Conservation (phyloP, 2,888 invertebrate species). For the Scaptodrosophila latifasciaeformis region DNA sequence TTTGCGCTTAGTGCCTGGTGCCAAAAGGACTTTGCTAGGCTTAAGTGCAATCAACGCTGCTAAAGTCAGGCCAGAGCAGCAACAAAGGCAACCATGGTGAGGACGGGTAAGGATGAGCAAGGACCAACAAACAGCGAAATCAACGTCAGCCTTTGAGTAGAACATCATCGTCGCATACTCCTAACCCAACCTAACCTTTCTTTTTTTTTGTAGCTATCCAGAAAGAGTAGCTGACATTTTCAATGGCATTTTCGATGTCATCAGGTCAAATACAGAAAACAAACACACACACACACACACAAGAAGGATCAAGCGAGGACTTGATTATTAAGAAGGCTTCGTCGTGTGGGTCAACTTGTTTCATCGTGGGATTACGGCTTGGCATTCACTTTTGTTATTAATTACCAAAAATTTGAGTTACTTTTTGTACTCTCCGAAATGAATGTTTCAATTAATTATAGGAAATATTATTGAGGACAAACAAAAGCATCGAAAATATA, state of each 20-base stretch:
- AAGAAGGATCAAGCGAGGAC: too few relatives aligned
- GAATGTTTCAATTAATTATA: slow-evolving; percentile 54
- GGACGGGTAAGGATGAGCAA: too few relatives aligned
- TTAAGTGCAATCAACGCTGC: slow-evolving; percentile 55
- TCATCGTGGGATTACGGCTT: too few relatives aligned
- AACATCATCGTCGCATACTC: neutral
- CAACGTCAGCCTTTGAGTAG: slow-evolving; percentile 25
- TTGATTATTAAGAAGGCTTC: too few relatives aligned
- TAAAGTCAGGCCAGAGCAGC: slow-evolving; percentile 27
- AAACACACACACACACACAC: too few relatives aligned
- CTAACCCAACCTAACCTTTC: neutral
- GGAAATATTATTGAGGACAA: slow-evolving; percentile 31
- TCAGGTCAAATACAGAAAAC: neutral
- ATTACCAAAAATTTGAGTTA: too few relatives aligned
- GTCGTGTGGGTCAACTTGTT: too few relatives aligned
- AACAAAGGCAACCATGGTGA: too few relatives aligned
- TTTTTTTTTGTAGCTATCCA: too few relatives aligned
- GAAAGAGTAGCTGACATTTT: slow-evolving; percentile 5
- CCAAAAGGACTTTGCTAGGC: slow-evolving; percentile 29
- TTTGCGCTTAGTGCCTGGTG: slow-evolving; percentile 19
- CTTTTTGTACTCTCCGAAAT: too few relatives aligned
- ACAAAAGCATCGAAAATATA: slow-evolving; percentile 8
- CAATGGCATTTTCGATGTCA: slow-evolving; percentile 33
- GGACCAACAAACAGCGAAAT: slow-evolving; percentile 22
- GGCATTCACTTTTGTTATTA: too few relatives aligned